Evolutionary conservation across 2,113 vertebrate genomes (phyloP), one percentile per base, ranked within the genome.

Genomic region (Triplophysa dalaica): DNA sequence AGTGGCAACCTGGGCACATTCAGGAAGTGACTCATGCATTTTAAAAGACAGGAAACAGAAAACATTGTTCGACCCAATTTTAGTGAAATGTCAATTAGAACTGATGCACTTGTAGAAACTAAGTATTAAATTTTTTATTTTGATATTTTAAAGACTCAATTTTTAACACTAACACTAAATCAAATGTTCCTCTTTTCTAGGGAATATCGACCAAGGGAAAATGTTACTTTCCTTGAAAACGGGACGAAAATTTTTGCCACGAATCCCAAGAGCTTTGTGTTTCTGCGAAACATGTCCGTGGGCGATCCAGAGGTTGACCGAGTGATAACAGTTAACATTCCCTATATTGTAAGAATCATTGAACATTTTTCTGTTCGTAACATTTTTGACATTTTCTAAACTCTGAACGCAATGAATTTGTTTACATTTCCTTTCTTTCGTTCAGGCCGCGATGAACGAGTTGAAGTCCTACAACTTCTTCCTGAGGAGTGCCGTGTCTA

Each of bases 321-420:
- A 52, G 78, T 99, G 85, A 93, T 91, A 78, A 98, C 96, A 1
- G 19, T 98, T 83, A 98, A 99, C 90, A 95, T 99, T 85, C 98
- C 98, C 11, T 92, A 89, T n/a, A 91, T 99, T 95, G 98, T 99
- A 92, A 92, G 92, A 86, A 54, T 16, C 7, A 43, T 67, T 75
- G 65, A 62, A 22, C 8, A 62, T 21, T 21, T 21, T 17, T 21
- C 50, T 38, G 69, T 12, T 29, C 2, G 0, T 38, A 38, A 19
- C 5, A 56, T 72, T 72, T 72, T 29, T 33, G n/a, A 17, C 26
- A 56, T 70, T 70, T 33, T 16, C 10, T 56, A 33, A 70, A 8
- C 69, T 70, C 26, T 24, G 9, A 56, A 33, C 26, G 14, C 24
- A 12, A 29, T 19, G 45, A 19, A n/a, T 70, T 70, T n/a, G 10